Conservation (phyloP, 2,888 invertebrate species). For the Xylophagus ater region DNA sequence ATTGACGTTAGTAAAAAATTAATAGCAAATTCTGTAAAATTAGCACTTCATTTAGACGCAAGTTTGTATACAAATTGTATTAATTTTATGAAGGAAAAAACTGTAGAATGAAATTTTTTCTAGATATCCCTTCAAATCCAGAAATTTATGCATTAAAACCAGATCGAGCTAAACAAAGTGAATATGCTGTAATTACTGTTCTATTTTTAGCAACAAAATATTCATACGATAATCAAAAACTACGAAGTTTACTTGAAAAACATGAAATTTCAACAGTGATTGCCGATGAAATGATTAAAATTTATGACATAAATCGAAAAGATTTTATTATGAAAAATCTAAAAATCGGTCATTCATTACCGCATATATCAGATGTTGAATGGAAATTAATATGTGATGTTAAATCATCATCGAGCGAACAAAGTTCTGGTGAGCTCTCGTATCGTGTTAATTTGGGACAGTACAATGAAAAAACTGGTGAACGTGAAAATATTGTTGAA, state of each 20-base stretch:
- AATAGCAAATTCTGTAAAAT: constrained; percentile 33
- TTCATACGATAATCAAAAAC: constrained; percentile 24
- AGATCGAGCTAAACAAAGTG: constrained; percentile 34
- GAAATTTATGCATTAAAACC: constrained; percentile 36
- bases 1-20: constrained; percentile 30
- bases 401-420: constrained; percentile 32
- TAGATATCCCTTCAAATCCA: constrained; percentile 36
- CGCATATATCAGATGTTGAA: constrained; percentile 35
- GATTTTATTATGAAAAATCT: constrained; percentile 31
- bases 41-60: constrained; percentile 34
- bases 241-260: constrained; percentile 29
- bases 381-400: constrained; percentile 37
- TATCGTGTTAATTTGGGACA: constrained; percentile 35
- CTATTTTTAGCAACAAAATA: constrained; percentile 32
- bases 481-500: constrained; percentile 32
- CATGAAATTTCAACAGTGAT: constrained; percentile 21
- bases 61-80: constrained; percentile 24
- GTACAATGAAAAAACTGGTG: constrained; percentile 29
- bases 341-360: constrained; percentile 30
- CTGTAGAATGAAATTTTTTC: too few species aligned
- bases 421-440: constrained; percentile 28
- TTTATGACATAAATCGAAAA: constrained; percentile 32
- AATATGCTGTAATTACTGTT: constrained; percentile 33
- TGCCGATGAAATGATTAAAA: constrained; percentile 29
- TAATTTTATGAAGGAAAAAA: too few species aligned